phyloP scores from a whole-genome alignment of 2,113 vertebrate species.

The Tenebrosternarchus preto region DNA sequence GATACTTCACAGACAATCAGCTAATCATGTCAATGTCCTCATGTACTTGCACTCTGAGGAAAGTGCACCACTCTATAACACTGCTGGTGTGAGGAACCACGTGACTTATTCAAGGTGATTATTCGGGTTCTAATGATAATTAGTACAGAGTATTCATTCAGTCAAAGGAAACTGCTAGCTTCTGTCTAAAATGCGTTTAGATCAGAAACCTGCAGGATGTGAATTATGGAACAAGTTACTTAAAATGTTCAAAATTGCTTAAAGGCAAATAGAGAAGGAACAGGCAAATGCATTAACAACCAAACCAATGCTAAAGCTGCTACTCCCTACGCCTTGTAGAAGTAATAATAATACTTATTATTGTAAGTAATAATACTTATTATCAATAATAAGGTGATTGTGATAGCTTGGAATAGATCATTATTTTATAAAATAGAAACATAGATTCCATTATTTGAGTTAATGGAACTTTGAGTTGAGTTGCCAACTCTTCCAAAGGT shows the following conservation, averaged over 20 bases:
- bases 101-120: constrained; percentile 30
- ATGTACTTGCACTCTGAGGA: constrained; percentile 8
- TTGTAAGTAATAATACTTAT: no score
- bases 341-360: no score
- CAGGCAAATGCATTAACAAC: neutral
- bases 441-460: neutral
- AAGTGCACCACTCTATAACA: neutral
- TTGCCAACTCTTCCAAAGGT: neutral
- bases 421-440: neutral
- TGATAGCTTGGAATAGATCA: no score
- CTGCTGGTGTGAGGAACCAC: neutral
- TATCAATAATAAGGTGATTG: no score
- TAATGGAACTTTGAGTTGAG: constrained; percentile 2
- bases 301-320: neutral
- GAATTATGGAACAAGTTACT: neutral
- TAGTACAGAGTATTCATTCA: neutral
- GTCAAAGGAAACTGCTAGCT: neutral
- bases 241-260: constrained; percentile 5
- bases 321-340: neutral
- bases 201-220: neutral
- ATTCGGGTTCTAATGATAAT: constrained; percentile 13
- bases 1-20: constrained; percentile 47
- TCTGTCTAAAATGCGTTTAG: neutral
- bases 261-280: constrained; percentile 35
- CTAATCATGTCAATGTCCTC: constrained; percentile 47